A percentile compares a stretch with the other conserved stretches of the same genome.
Evolutionary conservation across 2,113 vertebrate genomes (phyloP).

Genomic region (Pyrgilauda ruficollis): DNA sequence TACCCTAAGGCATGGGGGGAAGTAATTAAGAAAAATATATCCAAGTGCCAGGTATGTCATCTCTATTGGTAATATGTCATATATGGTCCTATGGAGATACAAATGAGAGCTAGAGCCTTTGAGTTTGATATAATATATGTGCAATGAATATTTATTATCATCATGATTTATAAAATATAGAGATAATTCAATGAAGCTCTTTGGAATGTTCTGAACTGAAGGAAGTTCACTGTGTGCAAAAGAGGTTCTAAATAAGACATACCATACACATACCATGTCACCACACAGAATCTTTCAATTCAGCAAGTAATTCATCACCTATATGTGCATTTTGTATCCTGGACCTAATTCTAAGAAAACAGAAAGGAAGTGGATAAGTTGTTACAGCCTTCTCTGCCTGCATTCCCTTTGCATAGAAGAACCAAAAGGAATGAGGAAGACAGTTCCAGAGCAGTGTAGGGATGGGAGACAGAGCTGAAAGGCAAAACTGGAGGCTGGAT

Average conservation of each 20-base stretch:
- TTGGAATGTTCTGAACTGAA: conserved; percentile 6
- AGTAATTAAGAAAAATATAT: conserved; percentile 16
- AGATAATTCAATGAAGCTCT: not conserved
- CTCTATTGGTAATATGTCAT: not conserved
- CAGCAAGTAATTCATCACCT: not conserved
- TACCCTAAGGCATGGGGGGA: not conserved
- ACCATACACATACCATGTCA: not conserved
- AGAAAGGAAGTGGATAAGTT: not conserved
- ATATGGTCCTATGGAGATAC: not conserved
- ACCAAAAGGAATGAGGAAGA: not conserved
- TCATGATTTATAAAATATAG: not conserved
- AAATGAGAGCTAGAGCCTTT: not conserved
- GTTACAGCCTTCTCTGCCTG: not conserved
- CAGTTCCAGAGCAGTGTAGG: not conserved
- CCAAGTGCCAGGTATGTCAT: not conserved
- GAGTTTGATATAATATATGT: not conserved
- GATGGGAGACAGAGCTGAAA: not conserved
- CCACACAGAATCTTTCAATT: not conserved
- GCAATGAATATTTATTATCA: conserved; percentile 7
- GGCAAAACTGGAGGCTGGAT: not conserved
- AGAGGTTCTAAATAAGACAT: conserved; percentile 5
- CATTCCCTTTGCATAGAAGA: not conserved
- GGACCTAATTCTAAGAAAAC: not conserved
- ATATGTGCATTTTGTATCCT: not conserved
- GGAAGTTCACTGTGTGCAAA: not conserved